These are phyloP conservation scores for Sclerodermus sp. DNA, from an alignment of 2,888 invertebrate genomes.

Conservation along the genomic window DNA sequence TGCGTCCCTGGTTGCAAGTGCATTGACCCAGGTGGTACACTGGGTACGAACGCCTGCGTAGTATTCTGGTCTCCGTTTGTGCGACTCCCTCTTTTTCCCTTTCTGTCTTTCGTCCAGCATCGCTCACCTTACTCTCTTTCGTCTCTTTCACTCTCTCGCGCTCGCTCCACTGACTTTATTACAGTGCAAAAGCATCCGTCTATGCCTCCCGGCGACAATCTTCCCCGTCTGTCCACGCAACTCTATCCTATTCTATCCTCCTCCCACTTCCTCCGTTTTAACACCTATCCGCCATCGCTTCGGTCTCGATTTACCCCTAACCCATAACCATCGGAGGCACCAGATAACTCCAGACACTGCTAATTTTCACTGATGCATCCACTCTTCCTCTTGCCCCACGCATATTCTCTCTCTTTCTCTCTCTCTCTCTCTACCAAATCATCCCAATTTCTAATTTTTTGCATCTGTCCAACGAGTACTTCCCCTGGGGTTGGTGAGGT, in stretches of 20 bases:
- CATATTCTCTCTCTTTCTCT: background rate
- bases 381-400: background rate
- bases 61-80: conserved; percentile 17
- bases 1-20: conserved; percentile 24
- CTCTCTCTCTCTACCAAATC: background rate
- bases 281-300: background rate
- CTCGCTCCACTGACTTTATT: conserved; percentile 30
- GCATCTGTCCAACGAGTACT: no score
- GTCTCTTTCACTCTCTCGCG: conserved; percentile 10
- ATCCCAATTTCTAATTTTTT: conserved; percentile 1
- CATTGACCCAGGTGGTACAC: conserved; percentile 47
- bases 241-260: background rate
- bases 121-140: background rate
- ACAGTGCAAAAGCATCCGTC: conserved; percentile 16
- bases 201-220: conserved; percentile 2
- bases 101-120: background rate
- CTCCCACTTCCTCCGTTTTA: background rate
- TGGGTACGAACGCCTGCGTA: conserved; percentile 38
- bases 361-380: no score
- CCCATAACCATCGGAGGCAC: no score
- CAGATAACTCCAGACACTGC: no score
- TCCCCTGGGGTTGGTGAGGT: no score
- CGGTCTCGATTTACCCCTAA: background rate
- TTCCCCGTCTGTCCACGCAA: conserved; percentile 11
- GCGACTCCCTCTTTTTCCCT: background rate